These are phyloP conservation scores for Progne subis DNA, from an alignment of 2,113 vertebrate species.

Conservation along the genomic window DNA sequence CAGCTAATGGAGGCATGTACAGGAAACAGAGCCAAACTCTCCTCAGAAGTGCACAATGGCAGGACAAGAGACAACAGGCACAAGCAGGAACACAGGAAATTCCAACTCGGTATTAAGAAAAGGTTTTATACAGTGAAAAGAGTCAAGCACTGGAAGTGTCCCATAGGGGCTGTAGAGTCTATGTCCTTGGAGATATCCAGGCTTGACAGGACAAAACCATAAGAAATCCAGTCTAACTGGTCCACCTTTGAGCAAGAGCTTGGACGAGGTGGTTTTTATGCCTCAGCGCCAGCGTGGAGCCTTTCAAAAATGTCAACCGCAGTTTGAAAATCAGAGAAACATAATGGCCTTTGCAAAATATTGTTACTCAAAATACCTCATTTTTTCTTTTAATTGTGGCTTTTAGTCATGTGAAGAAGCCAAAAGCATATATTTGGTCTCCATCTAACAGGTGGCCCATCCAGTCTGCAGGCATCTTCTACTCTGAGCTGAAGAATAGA, in stretches of 20 bases:
- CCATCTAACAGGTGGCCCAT: not conserved
- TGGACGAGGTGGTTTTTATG: not conserved
- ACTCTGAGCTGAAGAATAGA: not conserved
- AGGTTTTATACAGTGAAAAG: not conserved
- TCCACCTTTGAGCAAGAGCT: not conserved
- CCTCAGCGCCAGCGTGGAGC: not conserved
- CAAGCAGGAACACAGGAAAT: not conserved
- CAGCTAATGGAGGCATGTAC: accelerated
- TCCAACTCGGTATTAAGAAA: not conserved
- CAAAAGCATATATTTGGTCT: not conserved
- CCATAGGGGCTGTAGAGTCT: not conserved
- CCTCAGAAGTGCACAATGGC: accelerated
- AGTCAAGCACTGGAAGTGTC: not conserved
- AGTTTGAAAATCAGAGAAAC: not conserved
- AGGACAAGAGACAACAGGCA: not conserved
- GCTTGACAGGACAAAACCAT: not conserved
- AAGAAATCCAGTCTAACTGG: not conserved
- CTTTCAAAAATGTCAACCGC: not conserved
- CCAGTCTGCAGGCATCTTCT: not conserved
- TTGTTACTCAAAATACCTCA: not conserved
- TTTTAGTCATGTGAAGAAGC: not conserved
- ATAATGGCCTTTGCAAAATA: not conserved
- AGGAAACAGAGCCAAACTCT: not conserved
- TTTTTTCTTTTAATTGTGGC: not conserved
- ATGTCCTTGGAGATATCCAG: not conserved